Evolutionary conservation across 2,797 vertebrate genomes (phyloP).

Genomic region (Botia kubotai): DNA sequence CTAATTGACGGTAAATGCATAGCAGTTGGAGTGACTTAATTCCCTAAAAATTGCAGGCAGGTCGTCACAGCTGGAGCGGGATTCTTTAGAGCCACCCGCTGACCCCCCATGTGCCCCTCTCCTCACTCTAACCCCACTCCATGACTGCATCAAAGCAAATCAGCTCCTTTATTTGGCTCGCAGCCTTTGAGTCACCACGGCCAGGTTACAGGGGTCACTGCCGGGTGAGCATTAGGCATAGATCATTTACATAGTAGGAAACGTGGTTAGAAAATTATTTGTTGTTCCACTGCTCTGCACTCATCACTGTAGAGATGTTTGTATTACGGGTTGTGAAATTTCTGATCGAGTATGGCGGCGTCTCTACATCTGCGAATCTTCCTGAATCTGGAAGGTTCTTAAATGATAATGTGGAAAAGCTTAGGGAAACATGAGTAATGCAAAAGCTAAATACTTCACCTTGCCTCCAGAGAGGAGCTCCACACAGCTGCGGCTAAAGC

Average conservation of each 20-base stretch:
- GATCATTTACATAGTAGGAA: slow-evolving; percentile 58
- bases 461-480: slow-evolving; percentile 48
- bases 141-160: slow-evolving; percentile 76
- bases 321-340: slow-evolving; percentile 34
- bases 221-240: slow-evolving; percentile 59
- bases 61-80: slow-evolving; percentile 62
- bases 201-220: slow-evolving; percentile 65
- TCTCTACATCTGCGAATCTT: slow-evolving; percentile 45
- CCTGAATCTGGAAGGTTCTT: slow-evolving; percentile 29
- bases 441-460: slow-evolving; percentile 54
- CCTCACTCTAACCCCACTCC: slow-evolving; percentile 34
- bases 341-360: slow-evolving; percentile 23
- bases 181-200: slow-evolving; percentile 44
- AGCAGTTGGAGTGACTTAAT: slow-evolving; percentile 55
- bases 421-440: slow-evolving; percentile 48
- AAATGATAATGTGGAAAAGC: slow-evolving; percentile 53
- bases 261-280: neutral
- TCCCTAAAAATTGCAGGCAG: slow-evolving; percentile 56
- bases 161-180: slow-evolving; percentile 64
- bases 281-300: neutral
- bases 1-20: slow-evolving; percentile 57
- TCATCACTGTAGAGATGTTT: slow-evolving; percentile 3
- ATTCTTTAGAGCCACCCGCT: slow-evolving; percentile 72
- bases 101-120: slow-evolving; percentile 59
- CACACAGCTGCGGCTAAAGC: slow-evolving; percentile 45